Base-by-base conservation (phyloP, 2,797 vertebrate genomes). In the Oophaga sylvatica region DNA sequence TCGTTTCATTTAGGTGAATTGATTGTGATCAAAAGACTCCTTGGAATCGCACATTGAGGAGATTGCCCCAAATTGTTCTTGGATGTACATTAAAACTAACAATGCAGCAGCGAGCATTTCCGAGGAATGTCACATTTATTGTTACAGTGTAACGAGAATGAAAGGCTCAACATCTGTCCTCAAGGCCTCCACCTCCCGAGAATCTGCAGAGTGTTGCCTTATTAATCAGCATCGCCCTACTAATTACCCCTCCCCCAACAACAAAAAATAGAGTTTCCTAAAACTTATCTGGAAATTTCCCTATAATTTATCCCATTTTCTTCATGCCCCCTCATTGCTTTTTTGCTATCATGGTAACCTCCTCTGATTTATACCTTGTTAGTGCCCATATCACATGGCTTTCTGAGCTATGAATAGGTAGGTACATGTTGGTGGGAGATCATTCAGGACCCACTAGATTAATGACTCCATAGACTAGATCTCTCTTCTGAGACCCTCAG, bases 11-110 rank as follows among this genome's bases (percentile, higher is more conserved):
- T 81, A 90, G 92, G 91, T 90, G 87, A 68, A 59, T 87, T 81
- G 85, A 89, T 84, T 89, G 89, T 79, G 2, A 79, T 83, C 60
- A 87, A 89, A 90, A 59, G 63, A 86, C 87, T 73, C 11, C 4
- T 0, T 48, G 17, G 90, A 90, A 83, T 82, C 63, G 76, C 89
- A 84, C 83, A 79, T 86, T 87, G 45, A 1, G 65, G 60, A 81
- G 87, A 90, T 91, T 90, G 70, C 65, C 88, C 88, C 59, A 80
- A 91, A 62, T 48, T 87, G 79, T 60, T 13, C 68, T 70, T 84
- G 84, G 91, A 7, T 6, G 83, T 91, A 88, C 90, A 91, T 91
- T 84, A 90, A 65, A 89, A 45, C 63, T 65, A 76, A 80, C 5
- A 85, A 31, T 17, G 87, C 4, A 15, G 83, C 0, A 5, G 83